These are phyloP conservation scores for Epizoanthus illoricatus DNA, from an alignment of 92 coral and sea anemone genomes.

Conservation along the genomic window DNA sequence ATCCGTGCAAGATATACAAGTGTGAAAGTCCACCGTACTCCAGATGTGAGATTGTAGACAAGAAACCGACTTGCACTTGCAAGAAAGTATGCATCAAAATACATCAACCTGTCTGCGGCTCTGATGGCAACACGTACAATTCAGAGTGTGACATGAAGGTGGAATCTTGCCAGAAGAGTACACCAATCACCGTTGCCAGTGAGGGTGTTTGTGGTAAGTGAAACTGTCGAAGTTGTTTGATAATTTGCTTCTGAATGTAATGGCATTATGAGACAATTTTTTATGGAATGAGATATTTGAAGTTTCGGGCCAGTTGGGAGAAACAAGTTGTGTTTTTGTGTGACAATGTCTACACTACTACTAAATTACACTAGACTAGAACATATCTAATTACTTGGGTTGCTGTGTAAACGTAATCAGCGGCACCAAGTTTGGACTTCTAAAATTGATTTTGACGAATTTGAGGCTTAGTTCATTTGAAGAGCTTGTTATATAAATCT, in stretches of 20 bases:
- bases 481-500: no score
- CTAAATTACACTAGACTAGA: no score
- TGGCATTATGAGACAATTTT: neutral
- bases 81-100: slow-evolving; percentile 36
- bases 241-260: neutral
- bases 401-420: no score
- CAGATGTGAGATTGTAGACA: slow-evolving; percentile 52
- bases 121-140: slow-evolving; percentile 19
- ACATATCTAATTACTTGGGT: no score
- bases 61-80: slow-evolving; percentile 54
- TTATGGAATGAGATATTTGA: neutral
- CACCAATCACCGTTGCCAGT: slow-evolving; percentile 3
- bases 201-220: slow-evolving; percentile 27
- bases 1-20: slow-evolving; percentile 31
- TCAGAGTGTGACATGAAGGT: slow-evolving; percentile 34
- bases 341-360: no score
- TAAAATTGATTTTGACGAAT: no score
- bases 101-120: slow-evolving; percentile 21
- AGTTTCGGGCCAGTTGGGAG: no score
- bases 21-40: slow-evolving; percentile 50
- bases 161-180: slow-evolving; percentile 32
- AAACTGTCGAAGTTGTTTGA: neutral
- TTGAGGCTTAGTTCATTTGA: no score
- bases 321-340: no score
- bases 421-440: no score